These are phyloP conservation scores for Paedocypris micromegethes DNA, from an alignment of 2,797 vertebrate genomes.

Conservation along the genomic window DNA sequence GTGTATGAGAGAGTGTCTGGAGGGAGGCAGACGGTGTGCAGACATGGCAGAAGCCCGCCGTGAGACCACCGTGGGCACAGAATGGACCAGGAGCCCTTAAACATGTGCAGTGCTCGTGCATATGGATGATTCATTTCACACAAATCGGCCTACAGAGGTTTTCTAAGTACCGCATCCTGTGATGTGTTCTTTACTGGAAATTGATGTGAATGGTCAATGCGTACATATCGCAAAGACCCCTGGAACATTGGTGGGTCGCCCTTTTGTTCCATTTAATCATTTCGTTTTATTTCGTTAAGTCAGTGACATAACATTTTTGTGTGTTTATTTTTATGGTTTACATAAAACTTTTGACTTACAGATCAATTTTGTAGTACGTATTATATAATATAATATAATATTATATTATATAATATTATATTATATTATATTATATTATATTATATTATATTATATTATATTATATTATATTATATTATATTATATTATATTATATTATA, in stretches of 20 bases:
- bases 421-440: too few species aligned
- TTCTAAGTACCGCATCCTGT: not conserved
- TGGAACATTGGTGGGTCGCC: not conserved
- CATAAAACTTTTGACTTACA: too few species aligned
- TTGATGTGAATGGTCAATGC: conserved; percentile 13
- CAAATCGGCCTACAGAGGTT: conserved; percentile 6
- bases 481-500: too few species aligned
- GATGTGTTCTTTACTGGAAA: conserved; percentile 3
- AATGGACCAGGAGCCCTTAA: not conserved
- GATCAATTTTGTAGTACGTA: too few species aligned
- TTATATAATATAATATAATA: too few species aligned
- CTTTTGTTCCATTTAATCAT: not conserved
- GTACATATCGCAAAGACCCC: not conserved
- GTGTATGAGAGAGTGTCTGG: conserved; percentile 34
- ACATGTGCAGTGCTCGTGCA: conserved; percentile 21
- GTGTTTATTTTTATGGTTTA: too few species aligned
- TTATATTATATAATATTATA: too few species aligned
- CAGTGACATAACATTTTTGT: too few species aligned
- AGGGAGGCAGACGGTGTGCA: conserved; percentile 15
- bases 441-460: too few species aligned
- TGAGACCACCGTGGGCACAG: conserved; percentile 24
- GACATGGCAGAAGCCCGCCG: conserved; percentile 13
- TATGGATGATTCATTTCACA: conserved; percentile 28
- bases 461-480: too few species aligned
- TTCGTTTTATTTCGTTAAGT: too few species aligned